Evolutionary conservation across 2,888 invertebrate species (phyloP).

Genomic region (Nycteola revayana): DNA sequence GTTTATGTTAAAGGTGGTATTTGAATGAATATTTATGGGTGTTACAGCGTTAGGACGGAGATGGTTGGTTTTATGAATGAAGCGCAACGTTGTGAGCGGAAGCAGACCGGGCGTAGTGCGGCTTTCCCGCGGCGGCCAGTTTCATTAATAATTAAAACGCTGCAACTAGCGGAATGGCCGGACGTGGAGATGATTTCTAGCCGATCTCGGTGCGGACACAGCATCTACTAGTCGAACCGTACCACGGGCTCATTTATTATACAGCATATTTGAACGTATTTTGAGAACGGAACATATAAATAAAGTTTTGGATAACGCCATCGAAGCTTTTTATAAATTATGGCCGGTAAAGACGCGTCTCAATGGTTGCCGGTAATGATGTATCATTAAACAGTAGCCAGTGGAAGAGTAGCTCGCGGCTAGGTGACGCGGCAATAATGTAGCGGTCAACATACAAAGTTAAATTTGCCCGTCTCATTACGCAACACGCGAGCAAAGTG

Average conservation of each 20-base stretch:
- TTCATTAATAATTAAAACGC: constrained; percentile 81
- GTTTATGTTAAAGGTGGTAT: constrained; percentile 42
- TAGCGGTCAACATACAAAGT: constrained; percentile 67
- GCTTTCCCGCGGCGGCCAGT: constrained; percentile 78
- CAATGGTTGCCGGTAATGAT: constrained; percentile 30
- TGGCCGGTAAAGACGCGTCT: constrained; percentile 39
- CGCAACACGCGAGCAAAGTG: constrained; percentile 61
- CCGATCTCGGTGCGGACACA: constrained; percentile 53
- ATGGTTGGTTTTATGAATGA: constrained; percentile 75
- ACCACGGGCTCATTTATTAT: constrained; percentile 27
- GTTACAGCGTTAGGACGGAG: constrained; percentile 40
- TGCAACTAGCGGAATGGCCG: constrained; percentile 75
- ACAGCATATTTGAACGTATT: constrained; percentile 6
- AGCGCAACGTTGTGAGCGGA: constrained; percentile 79
- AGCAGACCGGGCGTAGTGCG: constrained; percentile 75
- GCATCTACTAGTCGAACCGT: constrained; percentile 42
- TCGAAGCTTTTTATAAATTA: constrained; percentile 29
- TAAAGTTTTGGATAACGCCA: constrained; percentile 30
- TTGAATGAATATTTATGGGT: constrained; percentile 30
- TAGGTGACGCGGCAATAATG: constrained; percentile 63
- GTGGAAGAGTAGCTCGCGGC: constrained; percentile 42
- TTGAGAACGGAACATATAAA: constrained; percentile 37
- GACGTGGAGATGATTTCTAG: constrained; percentile 79
- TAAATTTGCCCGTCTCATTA: constrained; percentile 72
- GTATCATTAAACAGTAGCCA: constrained; percentile 66